phyloP scores from a whole-genome alignment of 2,888 invertebrate species.

The Amiota minor region DNA sequence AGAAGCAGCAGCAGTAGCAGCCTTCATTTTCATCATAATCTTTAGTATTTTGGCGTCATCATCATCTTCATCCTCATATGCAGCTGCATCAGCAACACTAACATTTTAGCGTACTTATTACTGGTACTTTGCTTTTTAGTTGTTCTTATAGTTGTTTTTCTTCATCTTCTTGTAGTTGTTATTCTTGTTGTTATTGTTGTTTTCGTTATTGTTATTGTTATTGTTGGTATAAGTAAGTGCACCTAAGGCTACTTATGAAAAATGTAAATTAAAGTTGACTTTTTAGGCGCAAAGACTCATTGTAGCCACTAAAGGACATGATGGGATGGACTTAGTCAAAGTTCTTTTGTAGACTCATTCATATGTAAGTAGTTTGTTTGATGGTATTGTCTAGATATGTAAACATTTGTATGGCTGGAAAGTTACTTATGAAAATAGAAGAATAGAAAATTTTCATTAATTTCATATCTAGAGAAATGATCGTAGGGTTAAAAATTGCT shows the following conservation, averaged over 20 bases:
- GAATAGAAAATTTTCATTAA: no score
- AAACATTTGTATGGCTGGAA: no score
- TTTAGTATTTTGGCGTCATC: background rate
- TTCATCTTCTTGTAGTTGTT: conserved; percentile 45
- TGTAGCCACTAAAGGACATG: conserved; percentile 16
- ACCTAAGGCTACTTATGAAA: conserved; percentile 71
- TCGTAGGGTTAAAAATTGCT: no score
- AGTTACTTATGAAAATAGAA: no score
- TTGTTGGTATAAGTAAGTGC: conserved; percentile 68
- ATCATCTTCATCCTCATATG: conserved; percentile 39
- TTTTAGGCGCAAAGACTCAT: conserved; percentile 52
- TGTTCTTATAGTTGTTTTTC: conserved; percentile 45
- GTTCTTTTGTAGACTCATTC: no score
- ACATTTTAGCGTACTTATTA: conserved; percentile 16
- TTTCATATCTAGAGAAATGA: no score
- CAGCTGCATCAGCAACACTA: conserved; percentile 31
- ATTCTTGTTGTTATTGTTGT: conserved; percentile 35
- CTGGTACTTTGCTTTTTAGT: background rate
- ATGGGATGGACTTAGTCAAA: no score
- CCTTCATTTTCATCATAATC: background rate
- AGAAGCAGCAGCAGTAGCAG: conserved; percentile 38
- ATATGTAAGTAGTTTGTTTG: no score
- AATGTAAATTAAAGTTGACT: conserved; percentile 71
- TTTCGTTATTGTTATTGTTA: conserved; percentile 50
- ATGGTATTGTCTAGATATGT: no score